A percentile compares a stretch with the other conserved stretches of the same genome.
These are phyloP conservation scores for Luperina nickerlii DNA, from an alignment of 2,888 invertebrate species.

Conservation along the genomic window DNA sequence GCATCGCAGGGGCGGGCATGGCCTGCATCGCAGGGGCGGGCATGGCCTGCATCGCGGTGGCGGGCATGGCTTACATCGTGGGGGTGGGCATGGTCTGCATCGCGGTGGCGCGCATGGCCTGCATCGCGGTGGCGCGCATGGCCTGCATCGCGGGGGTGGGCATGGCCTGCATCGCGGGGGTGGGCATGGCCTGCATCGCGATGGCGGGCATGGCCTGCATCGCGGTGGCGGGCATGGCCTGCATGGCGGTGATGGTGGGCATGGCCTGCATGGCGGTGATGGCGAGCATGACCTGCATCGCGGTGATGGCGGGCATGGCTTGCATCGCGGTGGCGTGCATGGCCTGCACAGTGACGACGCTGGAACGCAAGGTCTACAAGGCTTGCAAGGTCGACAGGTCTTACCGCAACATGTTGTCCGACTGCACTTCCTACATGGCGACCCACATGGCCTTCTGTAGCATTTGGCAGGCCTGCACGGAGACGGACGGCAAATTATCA, in stretches of 20 bases:
- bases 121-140: background rate
- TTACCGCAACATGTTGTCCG: constrained; percentile 45
- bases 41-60: background rate
- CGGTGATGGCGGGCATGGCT: background rate
- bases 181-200: background rate
- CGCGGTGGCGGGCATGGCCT: background rate
- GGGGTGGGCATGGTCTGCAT: background rate
- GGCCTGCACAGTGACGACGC: constrained; percentile 12
- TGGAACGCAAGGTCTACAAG: constrained; percentile 36
- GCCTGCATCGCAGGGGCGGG: background rate
- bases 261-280: background rate
- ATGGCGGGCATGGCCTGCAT: background rate
- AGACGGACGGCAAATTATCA: constrained; percentile 48
- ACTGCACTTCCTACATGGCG: constrained; percentile 49
- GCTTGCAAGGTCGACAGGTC: constrained; percentile 45
- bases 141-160: background rate
- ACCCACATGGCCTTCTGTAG: constrained; percentile 56
- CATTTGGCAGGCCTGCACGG: constrained; percentile 53
- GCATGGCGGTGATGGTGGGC: background rate
- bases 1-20: background rate
- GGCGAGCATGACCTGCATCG: background rate
- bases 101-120: background rate
- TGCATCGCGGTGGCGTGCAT: background rate
- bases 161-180: background rate
- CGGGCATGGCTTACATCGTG: background rate